Evolutionary conservation across 1,140 invertebrate species (phyloP), one percentile per base, ranked within the genome.

Genomic region (Megalopta genalis): DNA sequence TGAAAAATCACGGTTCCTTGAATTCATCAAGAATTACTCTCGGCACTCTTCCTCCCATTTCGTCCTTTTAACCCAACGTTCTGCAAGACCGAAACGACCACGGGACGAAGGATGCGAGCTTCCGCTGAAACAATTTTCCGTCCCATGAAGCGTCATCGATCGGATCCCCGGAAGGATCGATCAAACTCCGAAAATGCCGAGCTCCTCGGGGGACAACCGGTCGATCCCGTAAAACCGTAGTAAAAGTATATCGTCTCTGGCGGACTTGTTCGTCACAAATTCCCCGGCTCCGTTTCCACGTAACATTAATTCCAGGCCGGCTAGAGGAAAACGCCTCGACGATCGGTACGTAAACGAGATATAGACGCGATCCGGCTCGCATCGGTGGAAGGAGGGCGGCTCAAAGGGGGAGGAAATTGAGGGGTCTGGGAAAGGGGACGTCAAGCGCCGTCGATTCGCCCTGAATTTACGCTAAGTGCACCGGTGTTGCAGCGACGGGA

Each of bases 401-500:
- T 18, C 37, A 23, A 25, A 32, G 27, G 60, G 46, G 73, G 62
- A 59, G 66, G 76, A 67, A 82, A 69, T 32, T 60, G 63, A 65
- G 54, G 32, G 70, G 71, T 63, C 64, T 60, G 75, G 70, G 71
- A 86, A 84, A 74, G 69, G 73, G 63, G 65, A 85, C 77, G 86
- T 87, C 86, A 81, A 82, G 85, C 78, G 82, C 46, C 80, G 85
- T 87, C 83, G 86, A 85, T 87, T 85, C 86, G 79, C 77, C 80
- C 77, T 87, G 87, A 89, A 90, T 90, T 90, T 90, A 90, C 88
- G 87, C 88, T 88, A 90, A 90, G 88, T 90, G 88, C 88, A 88
- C 82, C 81, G 87, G 71, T 87, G 86, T 88, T 84, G 80, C 84
- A 81, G 74, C 80, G 87, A 87, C 77, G 81, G 84, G 80, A 73